These are phyloP conservation scores for Toxostoma redivivum DNA, from an alignment of 2,113 vertebrate species.

Conservation along the genomic window DNA sequence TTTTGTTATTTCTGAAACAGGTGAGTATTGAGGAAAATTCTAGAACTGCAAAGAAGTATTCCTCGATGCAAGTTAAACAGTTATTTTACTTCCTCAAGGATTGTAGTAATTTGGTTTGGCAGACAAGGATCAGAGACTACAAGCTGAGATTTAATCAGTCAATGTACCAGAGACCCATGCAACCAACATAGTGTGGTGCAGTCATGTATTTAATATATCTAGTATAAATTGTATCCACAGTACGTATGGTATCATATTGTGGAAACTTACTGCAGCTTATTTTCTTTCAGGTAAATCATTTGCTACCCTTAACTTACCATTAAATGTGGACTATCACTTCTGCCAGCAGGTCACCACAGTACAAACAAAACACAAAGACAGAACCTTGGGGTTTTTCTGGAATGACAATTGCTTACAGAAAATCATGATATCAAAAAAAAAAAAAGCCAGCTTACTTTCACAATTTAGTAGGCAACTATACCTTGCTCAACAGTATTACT, in stretches of 20 bases:
- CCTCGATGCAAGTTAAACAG: not conserved
- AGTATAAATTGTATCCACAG: not conserved
- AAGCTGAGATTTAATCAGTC: not conserved
- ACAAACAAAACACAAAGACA: not conserved
- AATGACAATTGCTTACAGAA: not conserved
- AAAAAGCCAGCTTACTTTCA: not conserved
- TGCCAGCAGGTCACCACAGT: not conserved
- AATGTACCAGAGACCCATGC: not conserved
- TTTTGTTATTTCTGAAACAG: not conserved
- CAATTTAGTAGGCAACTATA: not conserved
- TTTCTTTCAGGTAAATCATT: not conserved
- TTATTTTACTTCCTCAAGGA: not conserved
- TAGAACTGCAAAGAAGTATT: not conserved
- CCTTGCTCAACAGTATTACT: not conserved
- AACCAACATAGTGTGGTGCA: not conserved
- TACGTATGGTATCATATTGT: not conserved
- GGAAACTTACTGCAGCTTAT: not conserved
- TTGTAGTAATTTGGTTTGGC: not conserved
- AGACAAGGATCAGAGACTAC: not conserved
- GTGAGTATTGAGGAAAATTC: not conserved
- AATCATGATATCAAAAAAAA: not conserved
- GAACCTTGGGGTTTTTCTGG: fast-evolving
- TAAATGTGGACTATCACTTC: not conserved
- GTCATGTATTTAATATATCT: not conserved
- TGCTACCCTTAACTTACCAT: not conserved